phyloP scores from a whole-genome alignment of 1,140 invertebrate species.

The Drosophila teissieri region DNA sequence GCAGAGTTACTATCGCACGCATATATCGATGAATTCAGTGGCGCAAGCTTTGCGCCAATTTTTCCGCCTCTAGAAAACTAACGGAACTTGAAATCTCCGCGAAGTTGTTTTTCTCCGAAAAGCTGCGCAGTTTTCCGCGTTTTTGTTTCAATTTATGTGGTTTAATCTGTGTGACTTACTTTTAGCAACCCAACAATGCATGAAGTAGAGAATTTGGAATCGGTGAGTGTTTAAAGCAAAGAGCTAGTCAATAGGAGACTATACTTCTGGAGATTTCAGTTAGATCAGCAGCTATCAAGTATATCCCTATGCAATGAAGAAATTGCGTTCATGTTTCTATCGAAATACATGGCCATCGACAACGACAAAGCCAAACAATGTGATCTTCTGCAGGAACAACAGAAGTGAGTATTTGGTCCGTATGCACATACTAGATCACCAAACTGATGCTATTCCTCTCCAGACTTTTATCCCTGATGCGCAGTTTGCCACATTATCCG shows the following conservation, averaged over 20 bases:
- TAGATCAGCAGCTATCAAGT: constrained; percentile 28
- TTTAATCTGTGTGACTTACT: neutral
- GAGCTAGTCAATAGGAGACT: neutral
- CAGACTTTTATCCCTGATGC: constrained; percentile 46
- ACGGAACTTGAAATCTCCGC: neutral
- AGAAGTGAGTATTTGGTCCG: neutral
- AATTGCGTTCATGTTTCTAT: neutral
- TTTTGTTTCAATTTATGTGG: neutral
- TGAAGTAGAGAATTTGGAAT: constrained; percentile 1
- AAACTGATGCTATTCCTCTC: neutral
- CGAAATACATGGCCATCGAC: neutral
- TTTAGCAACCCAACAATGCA: constrained; percentile 9
- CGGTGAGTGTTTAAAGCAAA: constrained; percentile 10
- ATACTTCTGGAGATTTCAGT: constrained; percentile 3
- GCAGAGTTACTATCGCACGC: neutral
- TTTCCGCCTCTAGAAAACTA: neutral
- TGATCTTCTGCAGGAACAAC: neutral
- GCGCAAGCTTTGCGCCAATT: neutral
- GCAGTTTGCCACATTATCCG: constrained; percentile 28
- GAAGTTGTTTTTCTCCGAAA: neutral
- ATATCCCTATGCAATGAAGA: neutral
- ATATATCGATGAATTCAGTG: neutral
- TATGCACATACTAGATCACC: no score
- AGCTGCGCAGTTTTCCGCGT: no score
- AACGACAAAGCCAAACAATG: neutral